Evolutionary conservation across 2,888 invertebrate genomes (phyloP).

Genomic region (Scrobipalpa atriplicella): DNA sequence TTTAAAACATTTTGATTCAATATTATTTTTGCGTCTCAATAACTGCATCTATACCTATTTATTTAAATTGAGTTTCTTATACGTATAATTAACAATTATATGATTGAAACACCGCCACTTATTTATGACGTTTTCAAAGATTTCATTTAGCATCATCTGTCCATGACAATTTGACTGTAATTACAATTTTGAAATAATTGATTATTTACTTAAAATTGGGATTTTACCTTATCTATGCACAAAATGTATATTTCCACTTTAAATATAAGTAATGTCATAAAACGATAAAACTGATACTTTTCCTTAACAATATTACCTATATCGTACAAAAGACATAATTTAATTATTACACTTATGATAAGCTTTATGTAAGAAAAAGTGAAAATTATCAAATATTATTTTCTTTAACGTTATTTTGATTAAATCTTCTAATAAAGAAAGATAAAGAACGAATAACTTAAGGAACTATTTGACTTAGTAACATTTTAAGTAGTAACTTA

Average conservation of each 20-base stretch:
- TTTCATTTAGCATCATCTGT: neutral
- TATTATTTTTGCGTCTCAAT: too few relatives aligned
- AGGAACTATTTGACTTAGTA: too few relatives aligned
- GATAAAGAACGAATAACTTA: too few relatives aligned
- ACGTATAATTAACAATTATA: neutral
- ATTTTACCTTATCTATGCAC: conserved; percentile 1
- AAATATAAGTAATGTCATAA: neutral
- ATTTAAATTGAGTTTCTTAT: too few relatives aligned
- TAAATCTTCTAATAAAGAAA: neutral
- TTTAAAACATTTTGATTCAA: too few relatives aligned
- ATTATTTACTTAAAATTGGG: neutral
- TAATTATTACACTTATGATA: neutral
- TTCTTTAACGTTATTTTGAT: neutral
- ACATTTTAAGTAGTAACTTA: too few relatives aligned
- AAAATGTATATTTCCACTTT: conserved; percentile 14
- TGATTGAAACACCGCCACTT: too few relatives aligned
- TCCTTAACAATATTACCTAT: too few relatives aligned
- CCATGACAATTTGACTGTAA: neutral
- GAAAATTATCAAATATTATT: neutral
- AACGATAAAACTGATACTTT: neutral
- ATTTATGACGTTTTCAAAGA: neutral
- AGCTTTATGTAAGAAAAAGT: neutral
- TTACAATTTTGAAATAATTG: neutral
- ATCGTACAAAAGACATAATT: neutral
- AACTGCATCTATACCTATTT: too few relatives aligned